These are phyloP conservation scores for Calidris pygmaea DNA, from an alignment of 2,113 vertebrate genomes.

Conservation along the genomic window DNA sequence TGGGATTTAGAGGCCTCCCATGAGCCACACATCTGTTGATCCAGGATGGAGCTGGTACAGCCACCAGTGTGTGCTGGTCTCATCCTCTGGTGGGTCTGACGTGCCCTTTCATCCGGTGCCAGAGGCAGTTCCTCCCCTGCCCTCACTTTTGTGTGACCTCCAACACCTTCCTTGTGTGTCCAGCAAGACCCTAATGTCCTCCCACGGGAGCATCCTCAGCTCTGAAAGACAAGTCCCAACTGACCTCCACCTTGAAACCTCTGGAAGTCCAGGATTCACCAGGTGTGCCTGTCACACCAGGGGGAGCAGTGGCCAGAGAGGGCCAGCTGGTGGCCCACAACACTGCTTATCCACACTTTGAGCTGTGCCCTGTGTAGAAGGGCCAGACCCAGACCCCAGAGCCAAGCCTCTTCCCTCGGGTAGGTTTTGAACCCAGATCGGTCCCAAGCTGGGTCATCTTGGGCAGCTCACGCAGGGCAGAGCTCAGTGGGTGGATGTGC, in stretches of 20 bases:
- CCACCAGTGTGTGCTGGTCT: not conserved
- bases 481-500: not conserved
- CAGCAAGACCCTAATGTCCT: not conserved
- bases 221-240: not conserved
- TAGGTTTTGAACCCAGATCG: not conserved
- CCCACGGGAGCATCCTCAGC: not conserved
- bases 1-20: not conserved
- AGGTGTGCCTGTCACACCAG: not conserved
- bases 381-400: not conserved
- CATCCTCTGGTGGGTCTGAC: not conserved
- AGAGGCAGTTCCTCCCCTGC: not conserved
- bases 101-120: not conserved
- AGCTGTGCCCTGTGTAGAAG: not conserved
- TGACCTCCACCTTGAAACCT: not conserved
- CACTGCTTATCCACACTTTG: not conserved
- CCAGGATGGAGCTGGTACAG: not conserved
- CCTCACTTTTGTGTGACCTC: not conserved
- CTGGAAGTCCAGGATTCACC: not conserved
- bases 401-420: not conserved
- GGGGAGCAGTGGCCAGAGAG: not conserved
- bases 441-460: not conserved
- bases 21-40: rapidly evolving
- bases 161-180: not conserved
- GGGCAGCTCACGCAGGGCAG: not conserved
- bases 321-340: not conserved